Conservation (phyloP, 2,797 vertebrate species). For the Poecilia gillii region DNA sequence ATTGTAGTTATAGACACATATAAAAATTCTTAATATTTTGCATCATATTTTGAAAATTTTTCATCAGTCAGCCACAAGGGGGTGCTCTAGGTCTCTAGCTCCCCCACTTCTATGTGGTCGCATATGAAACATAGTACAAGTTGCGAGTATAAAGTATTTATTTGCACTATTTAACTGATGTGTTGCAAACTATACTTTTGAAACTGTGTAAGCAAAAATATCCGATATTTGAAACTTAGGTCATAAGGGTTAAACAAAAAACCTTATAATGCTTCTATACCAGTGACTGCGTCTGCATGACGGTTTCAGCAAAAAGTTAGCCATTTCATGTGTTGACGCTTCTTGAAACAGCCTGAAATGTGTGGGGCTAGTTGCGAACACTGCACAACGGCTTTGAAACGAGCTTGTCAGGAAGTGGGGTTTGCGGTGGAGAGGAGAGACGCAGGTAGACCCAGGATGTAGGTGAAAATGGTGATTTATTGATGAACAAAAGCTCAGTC, state of each 20-base stretch:
- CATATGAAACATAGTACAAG: background rate
- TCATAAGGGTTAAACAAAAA: background rate
- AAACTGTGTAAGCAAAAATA: background rate
- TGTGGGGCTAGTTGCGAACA: background rate
- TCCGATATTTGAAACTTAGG: too few relatives aligned
- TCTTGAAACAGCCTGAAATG: background rate
- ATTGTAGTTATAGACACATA: background rate
- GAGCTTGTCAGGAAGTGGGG: too few relatives aligned
- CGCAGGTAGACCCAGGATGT: too few relatives aligned
- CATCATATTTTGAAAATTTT: background rate
- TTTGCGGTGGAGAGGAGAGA: too few relatives aligned
- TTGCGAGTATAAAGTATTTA: background rate
- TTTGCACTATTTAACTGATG: background rate
- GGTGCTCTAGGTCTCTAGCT: background rate
- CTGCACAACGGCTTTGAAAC: background rate
- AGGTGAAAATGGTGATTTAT: too few relatives aligned
- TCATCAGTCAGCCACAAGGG: background rate
- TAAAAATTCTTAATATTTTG: background rate
- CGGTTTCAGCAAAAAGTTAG: too few relatives aligned
- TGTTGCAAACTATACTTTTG: background rate
- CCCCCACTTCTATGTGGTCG: background rate
- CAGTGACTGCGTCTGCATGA: background rate
- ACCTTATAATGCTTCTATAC: background rate
- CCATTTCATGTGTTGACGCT: background rate
- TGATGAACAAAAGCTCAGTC: too few relatives aligned